Evolutionary conservation across 2,888 invertebrate species (phyloP).

Genomic region (Prenolepis imparis): DNA sequence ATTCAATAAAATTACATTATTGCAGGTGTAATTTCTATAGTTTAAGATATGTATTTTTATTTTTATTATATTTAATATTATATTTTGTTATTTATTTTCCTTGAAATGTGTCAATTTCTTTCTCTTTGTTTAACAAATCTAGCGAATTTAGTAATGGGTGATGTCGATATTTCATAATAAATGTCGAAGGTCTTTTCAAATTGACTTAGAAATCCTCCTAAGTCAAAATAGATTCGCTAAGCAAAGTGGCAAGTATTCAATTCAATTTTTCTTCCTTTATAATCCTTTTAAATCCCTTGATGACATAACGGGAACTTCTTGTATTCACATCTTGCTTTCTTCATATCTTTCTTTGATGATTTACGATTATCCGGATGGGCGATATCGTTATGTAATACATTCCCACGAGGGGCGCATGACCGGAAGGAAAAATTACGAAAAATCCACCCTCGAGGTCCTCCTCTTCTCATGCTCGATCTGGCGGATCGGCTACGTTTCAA

Average conservation of each 20-base stretch:
- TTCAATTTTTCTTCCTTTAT: background rate
- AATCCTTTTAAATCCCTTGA: constrained; percentile 29
- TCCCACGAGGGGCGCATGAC: constrained; percentile 21
- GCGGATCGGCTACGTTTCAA: constrained; percentile 31
- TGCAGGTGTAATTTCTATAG: background rate
- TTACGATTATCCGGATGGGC: constrained; percentile 33
- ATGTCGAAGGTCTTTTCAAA: background rate
- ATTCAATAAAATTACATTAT: background rate
- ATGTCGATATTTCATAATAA: background rate
- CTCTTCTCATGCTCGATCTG: constrained; percentile 59
- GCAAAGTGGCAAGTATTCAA: constrained; percentile 18
- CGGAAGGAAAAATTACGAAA: constrained; percentile 57
- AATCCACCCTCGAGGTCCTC: constrained; percentile 52
- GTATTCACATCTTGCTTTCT: background rate
- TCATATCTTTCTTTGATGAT: background rate
- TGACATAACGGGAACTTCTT: constrained; percentile 22
- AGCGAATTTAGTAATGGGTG: background rate
- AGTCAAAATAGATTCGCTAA: constrained; percentile 17
- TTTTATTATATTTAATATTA: background rate
- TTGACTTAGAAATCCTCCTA: background rate
- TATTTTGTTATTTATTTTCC: constrained; percentile 8
- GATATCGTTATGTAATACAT: constrained; percentile 22
- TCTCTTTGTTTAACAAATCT: background rate
- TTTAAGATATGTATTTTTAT: background rate
- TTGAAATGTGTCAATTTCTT: background rate